Percentiles rank a stretch among this genome's conserved stretches.
These are phyloP conservation scores for Anastrepha ludens DNA, from an alignment of 1,140 invertebrate genomes.

Conservation along the genomic window DNA sequence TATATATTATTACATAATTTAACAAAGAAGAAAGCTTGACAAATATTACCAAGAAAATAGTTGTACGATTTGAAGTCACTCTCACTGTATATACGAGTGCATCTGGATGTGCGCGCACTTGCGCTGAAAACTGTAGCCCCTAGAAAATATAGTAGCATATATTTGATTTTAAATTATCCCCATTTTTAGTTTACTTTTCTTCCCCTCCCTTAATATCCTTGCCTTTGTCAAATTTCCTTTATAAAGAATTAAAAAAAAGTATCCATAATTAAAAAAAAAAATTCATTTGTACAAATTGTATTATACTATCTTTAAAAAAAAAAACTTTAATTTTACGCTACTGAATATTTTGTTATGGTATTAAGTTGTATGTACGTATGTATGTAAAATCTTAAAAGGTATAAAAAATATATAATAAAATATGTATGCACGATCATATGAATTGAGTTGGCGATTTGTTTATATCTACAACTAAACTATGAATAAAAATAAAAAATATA, in stretches of 20 bases:
- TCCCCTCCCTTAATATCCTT: not conserved
- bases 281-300: conserved; percentile 46
- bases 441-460: not conserved
- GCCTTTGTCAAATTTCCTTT: not conserved
- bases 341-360: conserved; percentile 22
- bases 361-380: conserved; percentile 41
- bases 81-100: not conserved
- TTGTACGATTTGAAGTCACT: no score
- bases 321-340: conserved; percentile 35
- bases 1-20: no score
- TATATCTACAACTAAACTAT: conserved; percentile 42
- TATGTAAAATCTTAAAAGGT: not conserved
- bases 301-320: conserved; percentile 49
- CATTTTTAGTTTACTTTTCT: not conserved
- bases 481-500: conserved; percentile 7
- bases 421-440: not conserved
- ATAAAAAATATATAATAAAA: not conserved
- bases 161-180: conserved; percentile 14
- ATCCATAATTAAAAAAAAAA: not conserved
- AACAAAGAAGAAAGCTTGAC: no score
- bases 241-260: conserved; percentile 1
- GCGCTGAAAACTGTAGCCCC: not conserved
- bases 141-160: conserved; percentile 6
- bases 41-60: no score
- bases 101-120: not conserved